These are phyloP conservation scores for Selene dorsalis DNA, from an alignment of 2,797 vertebrate species.

Conservation along the genomic window DNA sequence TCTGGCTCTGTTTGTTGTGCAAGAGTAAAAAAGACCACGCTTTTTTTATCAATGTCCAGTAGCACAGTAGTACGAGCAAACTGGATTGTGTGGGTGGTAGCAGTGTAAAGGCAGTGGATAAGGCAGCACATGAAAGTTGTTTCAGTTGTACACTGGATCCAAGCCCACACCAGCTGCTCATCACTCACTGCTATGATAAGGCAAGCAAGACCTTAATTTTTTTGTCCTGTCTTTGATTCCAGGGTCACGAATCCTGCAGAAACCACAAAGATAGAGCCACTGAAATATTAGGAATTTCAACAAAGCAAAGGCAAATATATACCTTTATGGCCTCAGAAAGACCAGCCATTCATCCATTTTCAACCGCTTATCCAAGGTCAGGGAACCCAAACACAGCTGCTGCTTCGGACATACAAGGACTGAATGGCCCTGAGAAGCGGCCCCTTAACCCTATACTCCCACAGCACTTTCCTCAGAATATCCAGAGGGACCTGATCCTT, in stretches of 20 bases:
- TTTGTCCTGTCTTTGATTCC: neutral
- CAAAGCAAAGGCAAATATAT: no score
- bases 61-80: neutral
- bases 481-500: no score
- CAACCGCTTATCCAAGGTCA: no score
- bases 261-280: neutral
- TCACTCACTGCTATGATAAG: neutral
- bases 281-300: neutral
- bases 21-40: constrained; percentile 4
- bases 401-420: no score
- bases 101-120: constrained; percentile 12
- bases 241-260: neutral
- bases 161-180: neutral
- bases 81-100: constrained; percentile 13
- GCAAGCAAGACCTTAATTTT: neutral
- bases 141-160: neutral
- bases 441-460: no score
- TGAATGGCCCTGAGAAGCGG: no score
- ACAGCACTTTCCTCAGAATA: no score
- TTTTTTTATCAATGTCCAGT: constrained; percentile 41
- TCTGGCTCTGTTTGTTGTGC: constrained; percentile 16
- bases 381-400: no score
- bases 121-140: constrained; percentile 17
- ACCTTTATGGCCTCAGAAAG: no score
- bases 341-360: no score